Evolutionary conservation across 2,888 invertebrate species (phyloP).

Genomic region (Eupithecia inturbata): DNA sequence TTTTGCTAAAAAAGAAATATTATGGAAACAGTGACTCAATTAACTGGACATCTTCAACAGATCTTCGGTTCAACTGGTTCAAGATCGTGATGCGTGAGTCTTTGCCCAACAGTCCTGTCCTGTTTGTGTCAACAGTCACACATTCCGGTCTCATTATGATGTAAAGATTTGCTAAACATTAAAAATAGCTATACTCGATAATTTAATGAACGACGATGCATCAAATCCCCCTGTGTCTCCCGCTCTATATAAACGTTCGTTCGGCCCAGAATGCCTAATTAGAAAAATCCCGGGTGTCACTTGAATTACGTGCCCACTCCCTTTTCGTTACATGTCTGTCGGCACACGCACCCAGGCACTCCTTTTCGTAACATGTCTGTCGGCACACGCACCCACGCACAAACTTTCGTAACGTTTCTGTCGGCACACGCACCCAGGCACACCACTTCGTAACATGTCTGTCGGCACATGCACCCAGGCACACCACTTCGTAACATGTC

Average conservation of each 20-base stretch:
- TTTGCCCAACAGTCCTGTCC: not conserved
- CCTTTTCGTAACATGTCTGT: constrained; percentile 32
- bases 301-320: constrained; percentile 23
- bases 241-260: constrained; percentile 6
- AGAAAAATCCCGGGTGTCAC: constrained; percentile 44
- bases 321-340: constrained; percentile 33
- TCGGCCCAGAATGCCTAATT: constrained; percentile 43
- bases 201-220: not conserved
- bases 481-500: constrained; percentile 31
- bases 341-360: constrained; percentile 14
- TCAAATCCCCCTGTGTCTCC: not conserved
- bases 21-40: not conserved
- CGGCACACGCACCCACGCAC: constrained; percentile 16
- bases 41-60: not conserved
- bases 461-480: constrained; percentile 21
- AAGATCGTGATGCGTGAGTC: not conserved
- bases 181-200: no score
- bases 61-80: not conserved
- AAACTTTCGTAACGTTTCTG: constrained; percentile 32
- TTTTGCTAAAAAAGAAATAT: not conserved
- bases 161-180: no score
- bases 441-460: constrained; percentile 32
- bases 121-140: no score
- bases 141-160: no score
- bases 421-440: constrained; percentile 17